phyloP scores from a whole-genome alignment of 2,797 vertebrate genomes.

The Tapirus indicus region DNA sequence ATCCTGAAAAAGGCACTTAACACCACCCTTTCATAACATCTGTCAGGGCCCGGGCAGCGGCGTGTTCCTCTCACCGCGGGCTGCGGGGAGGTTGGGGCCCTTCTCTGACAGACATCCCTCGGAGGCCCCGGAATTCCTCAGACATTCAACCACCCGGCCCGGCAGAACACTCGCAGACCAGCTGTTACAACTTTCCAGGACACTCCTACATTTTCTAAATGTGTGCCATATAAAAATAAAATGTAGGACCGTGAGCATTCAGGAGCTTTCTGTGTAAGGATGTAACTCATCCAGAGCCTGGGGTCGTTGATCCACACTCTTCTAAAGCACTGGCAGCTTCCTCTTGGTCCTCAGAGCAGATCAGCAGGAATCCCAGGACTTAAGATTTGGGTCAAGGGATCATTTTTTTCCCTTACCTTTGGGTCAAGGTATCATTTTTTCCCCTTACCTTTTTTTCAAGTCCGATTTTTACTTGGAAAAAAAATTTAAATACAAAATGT shows the following conservation, averaged over 20 bases:
- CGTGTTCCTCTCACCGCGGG: slow-evolving; percentile 84
- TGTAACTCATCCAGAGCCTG: slow-evolving; percentile 82
- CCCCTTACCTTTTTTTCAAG: background rate
- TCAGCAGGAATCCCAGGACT: slow-evolving; percentile 72
- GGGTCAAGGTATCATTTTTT: background rate
- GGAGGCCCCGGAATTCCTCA: slow-evolving; percentile 81
- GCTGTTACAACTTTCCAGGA: slow-evolving; percentile 88
- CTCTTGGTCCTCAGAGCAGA: slow-evolving; percentile 19
- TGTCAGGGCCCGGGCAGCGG: slow-evolving; percentile 81
- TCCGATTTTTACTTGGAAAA: background rate
- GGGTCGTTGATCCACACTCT: slow-evolving; percentile 81
- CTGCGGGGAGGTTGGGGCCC: slow-evolving; percentile 79
- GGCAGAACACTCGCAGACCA: slow-evolving; percentile 81
- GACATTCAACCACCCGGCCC: slow-evolving; percentile 65
- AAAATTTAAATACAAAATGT: background rate
- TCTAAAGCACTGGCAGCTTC: slow-evolving; percentile 75
- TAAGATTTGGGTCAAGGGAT: background rate
- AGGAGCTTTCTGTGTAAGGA: slow-evolving; percentile 72
- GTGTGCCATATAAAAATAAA: slow-evolving; percentile 88
- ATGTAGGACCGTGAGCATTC: slow-evolving; percentile 76
- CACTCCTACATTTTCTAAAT: slow-evolving; percentile 88
- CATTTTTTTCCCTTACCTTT: background rate
- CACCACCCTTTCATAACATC: slow-evolving; percentile 88
- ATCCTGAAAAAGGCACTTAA: slow-evolving; percentile 91
- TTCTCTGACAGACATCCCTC: slow-evolving; percentile 73